Conservation (phyloP, 92 coral and sea anemone genomes). For the Zoanthus gigantus region DNA sequence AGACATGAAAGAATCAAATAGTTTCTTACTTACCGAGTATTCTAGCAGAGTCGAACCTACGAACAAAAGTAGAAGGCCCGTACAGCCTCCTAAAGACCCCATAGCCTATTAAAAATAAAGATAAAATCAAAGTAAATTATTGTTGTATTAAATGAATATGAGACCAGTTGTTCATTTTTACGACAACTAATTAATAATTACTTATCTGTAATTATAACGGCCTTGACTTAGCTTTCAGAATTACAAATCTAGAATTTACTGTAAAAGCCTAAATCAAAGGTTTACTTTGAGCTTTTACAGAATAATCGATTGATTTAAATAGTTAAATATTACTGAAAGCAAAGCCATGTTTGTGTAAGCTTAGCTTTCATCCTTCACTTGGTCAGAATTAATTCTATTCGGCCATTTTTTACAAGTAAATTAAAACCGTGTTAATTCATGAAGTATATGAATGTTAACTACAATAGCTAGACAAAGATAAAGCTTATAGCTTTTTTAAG, state of each 20-base stretch:
- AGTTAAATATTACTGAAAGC: no score
- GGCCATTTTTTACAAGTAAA: background rate
- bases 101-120: constrained; percentile 72
- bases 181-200: constrained; percentile 87
- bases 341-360: no score
- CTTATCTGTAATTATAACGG: constrained; percentile 59
- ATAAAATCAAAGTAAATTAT: constrained; percentile 20
- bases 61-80: constrained; percentile 91
- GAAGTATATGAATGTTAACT: background rate
- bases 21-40: constrained; percentile 77
- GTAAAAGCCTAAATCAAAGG: no score
- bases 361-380: no score
- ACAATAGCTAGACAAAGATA: background rate
- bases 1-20: background rate
- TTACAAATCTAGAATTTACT: constrained; percentile 8
- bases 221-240: constrained; percentile 56
- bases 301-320: no score
- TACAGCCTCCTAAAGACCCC: constrained; percentile 93
- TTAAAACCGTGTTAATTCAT: background rate
- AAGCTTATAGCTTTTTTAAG: background rate
- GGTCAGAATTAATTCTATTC: no score
- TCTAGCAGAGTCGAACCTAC: constrained; percentile 86
- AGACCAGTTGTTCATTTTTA: constrained; percentile 49
- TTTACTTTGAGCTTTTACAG: no score
- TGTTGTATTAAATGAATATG: constrained; percentile 32